These are phyloP conservation scores for Cliona cf. orientalis DNA, from an alignment of 37 sponge, comb jelly and placozoan genomes.

Conservation along the genomic window DNA sequence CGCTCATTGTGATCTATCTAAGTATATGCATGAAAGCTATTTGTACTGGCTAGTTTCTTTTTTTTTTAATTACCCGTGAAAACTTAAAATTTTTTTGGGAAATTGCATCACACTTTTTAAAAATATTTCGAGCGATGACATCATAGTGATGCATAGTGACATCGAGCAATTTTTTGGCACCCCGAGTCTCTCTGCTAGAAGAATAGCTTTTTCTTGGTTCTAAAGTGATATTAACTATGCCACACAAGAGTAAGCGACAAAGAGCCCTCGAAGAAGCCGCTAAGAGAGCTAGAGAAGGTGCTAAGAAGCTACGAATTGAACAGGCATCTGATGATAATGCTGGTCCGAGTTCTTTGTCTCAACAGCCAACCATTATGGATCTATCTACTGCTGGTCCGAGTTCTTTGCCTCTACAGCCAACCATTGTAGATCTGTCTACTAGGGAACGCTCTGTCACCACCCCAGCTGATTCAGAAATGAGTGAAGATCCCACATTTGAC, in stretches of 20 bases:
- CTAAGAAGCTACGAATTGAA: neutral
- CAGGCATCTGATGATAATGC: neutral
- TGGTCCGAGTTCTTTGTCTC: neutral
- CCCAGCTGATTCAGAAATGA: neutral
- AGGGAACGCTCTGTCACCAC: neutral
- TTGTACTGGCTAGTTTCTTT: neutral
- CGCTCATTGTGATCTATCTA: neutral
- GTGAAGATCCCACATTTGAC: neutral
- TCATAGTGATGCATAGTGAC: neutral
- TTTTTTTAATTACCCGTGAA: neutral
- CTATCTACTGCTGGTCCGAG: neutral
- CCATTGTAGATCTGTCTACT: neutral
- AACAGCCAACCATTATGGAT: neutral
- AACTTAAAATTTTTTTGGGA: neutral
- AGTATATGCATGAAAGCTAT: neutral
- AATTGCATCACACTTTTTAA: neutral
- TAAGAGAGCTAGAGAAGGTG: constrained; percentile 25
- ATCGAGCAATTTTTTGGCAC: neutral
- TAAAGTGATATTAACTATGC: constrained; percentile 6
- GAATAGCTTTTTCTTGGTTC: too few relatives aligned
- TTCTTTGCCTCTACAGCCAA: neutral
- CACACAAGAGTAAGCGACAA: constrained; percentile 12
- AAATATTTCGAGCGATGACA: neutral
- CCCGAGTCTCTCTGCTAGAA: too few relatives aligned
- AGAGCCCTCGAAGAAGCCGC: neutral